phyloP scores from a whole-genome alignment of 2,113 vertebrate genomes.

The Boleophthalmus pectinirostris region DNA sequence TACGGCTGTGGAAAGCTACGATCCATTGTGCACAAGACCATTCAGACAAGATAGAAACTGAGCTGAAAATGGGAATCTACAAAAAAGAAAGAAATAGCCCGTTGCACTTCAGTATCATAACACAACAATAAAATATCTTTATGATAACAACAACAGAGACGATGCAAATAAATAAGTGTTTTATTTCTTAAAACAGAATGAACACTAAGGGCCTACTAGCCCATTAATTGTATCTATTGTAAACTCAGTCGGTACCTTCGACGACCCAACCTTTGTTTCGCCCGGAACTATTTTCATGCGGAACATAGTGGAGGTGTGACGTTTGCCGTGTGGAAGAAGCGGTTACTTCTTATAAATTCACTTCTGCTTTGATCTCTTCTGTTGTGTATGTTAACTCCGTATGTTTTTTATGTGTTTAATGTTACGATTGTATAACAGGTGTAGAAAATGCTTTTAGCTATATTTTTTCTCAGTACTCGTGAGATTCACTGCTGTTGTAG shows the following conservation, averaged over 20 bases:
- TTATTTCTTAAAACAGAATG: no score
- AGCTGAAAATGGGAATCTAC: no score
- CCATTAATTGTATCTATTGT: no score
- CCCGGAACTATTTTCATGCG: not conserved
- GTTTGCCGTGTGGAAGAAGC: not conserved
- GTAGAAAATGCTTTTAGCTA: not conserved
- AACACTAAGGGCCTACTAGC: no score
- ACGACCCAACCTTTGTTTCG: not conserved
- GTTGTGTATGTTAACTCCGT: not conserved
- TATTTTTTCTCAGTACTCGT: not conserved
- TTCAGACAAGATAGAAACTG: no score
- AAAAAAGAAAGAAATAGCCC: no score
- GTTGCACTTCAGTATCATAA: no score
- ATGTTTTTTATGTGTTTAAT: not conserved
- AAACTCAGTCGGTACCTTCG: not conserved
- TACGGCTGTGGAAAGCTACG: no score
- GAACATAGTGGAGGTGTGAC: not conserved
- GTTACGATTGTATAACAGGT: not conserved
- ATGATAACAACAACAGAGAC: no score
- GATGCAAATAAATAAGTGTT: no score
- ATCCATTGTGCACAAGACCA: no score
- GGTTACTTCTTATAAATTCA: not conserved
- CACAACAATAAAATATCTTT: no score
- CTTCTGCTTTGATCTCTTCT: not conserved
- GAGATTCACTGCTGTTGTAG: constrained; percentile 6